Evolutionary conservation across 1,140 invertebrate species (phyloP), one percentile per base, ranked within the genome.

Genomic region (Zaprionus tsacasi): DNA sequence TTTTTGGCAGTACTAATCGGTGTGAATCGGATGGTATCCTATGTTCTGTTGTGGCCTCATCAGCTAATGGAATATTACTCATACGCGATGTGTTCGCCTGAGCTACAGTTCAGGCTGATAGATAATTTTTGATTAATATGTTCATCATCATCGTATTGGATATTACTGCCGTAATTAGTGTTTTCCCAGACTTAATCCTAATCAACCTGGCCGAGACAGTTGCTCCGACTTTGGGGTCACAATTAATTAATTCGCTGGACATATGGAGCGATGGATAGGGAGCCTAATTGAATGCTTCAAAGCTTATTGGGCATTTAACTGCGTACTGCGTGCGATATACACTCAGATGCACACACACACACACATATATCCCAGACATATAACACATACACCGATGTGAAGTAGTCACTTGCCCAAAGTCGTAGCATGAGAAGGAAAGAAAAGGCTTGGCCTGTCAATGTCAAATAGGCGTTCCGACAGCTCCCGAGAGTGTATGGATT

Each of bases 361-460:
- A 13, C 43, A 48, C 33, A 43, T n/a, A 35, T 10, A 30, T 30
- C 3, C 27, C 11, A 35, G n/a, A 45, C 33, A 21, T 10, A 12
- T n/a, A 11, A 17, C 36, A 25, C 33, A 36, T 38, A 57, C 55
- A 6, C 33, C 27, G 30, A 21, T 48, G 33, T 66, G 15, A 48
- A 27, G 4, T 13, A 59, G 12, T 15, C 7, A 15, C 25, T 38
- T 13, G 40, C 55, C 67, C 40, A 48, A 70, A 66, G 60, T 66
- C 50, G 76, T 71, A 52, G 52, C 57, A 56, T 36, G 11, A n/a
- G 11, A 17, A 11, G 17, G 11, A 48, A 36, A 63, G 56, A 59
- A 68, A 75, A 66, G 73, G 76, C 76, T 79, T 79, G 73, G 73
- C 73, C 30, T 76, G 68, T 79, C 73, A 76, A 79, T 76, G 73